These are phyloP conservation scores for Hemibagrus guttatus DNA, from an alignment of 2,797 vertebrate species.

Conservation along the genomic window DNA sequence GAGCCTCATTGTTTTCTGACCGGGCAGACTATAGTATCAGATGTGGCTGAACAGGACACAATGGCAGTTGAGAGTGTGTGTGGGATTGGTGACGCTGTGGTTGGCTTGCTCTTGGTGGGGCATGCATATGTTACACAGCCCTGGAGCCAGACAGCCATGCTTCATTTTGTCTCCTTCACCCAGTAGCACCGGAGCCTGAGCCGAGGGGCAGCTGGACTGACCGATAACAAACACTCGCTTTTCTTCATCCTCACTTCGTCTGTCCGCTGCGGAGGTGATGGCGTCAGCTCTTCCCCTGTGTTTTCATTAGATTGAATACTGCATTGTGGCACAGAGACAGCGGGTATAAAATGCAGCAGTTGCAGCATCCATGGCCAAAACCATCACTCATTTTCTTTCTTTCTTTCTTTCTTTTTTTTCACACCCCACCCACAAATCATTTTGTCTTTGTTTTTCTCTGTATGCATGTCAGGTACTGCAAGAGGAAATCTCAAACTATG, in stretches of 20 bases:
- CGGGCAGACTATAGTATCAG: constrained; percentile 26
- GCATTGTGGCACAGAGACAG: constrained; percentile 50
- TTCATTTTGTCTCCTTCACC: constrained; percentile 33
- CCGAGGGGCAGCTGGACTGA: constrained; percentile 2
- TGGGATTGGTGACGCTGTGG: constrained; percentile 28
- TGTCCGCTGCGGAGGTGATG: constrained; percentile 9
- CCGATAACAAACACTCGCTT: background rate
- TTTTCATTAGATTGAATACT: constrained; percentile 53
- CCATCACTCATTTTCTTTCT: background rate
- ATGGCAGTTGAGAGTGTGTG: constrained; percentile 7
- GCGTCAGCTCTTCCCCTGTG: constrained; percentile 46
- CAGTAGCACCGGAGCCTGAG: constrained; percentile 30
- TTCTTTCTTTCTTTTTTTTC: background rate
- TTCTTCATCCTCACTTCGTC: background rate
- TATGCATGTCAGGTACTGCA: constrained; percentile 1
- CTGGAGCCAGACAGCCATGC: constrained; percentile 39
- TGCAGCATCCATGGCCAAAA: constrained; percentile 21
- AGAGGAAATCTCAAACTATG: background rate
- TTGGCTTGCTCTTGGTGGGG: constrained; percentile 33
- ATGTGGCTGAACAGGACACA: constrained; percentile 18
- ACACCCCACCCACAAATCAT: background rate
- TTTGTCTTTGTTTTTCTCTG: background rate
- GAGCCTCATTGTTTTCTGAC: constrained; percentile 38
- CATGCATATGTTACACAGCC: constrained; percentile 9
- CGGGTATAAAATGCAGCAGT: constrained; percentile 40